phyloP scores from a whole-genome alignment of 2,113 vertebrate genomes.

The Nycticorax nycticorax region DNA sequence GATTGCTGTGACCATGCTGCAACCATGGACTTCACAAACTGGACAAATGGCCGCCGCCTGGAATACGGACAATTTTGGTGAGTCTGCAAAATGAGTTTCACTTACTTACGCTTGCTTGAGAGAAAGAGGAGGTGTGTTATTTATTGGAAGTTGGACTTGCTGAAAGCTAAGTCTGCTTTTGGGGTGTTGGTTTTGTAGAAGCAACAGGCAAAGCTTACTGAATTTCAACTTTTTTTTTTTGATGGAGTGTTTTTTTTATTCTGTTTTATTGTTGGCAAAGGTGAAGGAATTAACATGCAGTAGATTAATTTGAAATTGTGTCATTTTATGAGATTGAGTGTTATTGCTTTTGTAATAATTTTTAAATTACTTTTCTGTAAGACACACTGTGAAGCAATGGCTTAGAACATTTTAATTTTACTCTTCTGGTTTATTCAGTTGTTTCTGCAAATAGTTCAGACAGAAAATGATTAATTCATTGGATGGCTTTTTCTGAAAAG shows the following conservation, averaged over 20 bases:
- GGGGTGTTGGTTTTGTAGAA: not conserved
- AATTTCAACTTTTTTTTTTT: not conserved
- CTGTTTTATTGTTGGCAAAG: not conserved
- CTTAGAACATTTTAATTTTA: slow-evolving; percentile 47
- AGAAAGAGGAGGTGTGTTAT: not conserved
- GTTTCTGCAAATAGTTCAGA: slow-evolving; percentile 13
- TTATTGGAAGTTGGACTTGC: not conserved
- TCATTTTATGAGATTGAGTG: slow-evolving; percentile 17
- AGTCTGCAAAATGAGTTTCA: slow-evolving; percentile 64
- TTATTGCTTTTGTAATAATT: slow-evolving; percentile 40
- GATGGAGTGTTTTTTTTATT: not conserved
- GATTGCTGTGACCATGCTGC: not conserved
- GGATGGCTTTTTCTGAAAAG: not conserved
- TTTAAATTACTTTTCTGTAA: slow-evolving; percentile 47
- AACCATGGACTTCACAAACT: not conserved
- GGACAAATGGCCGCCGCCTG: not conserved
- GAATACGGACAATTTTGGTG: slow-evolving; percentile 53
- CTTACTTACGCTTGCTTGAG: not conserved
- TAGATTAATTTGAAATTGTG: not conserved
- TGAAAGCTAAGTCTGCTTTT: not conserved
- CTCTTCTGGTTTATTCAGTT: slow-evolving; percentile 14
- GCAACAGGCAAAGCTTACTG: not conserved
- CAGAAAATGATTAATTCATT: not conserved
- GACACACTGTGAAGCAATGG: not conserved
- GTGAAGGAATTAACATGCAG: not conserved